Base-by-base conservation (phyloP, 2,797 vertebrate genomes). In the Nyctibius grandis region DNA sequence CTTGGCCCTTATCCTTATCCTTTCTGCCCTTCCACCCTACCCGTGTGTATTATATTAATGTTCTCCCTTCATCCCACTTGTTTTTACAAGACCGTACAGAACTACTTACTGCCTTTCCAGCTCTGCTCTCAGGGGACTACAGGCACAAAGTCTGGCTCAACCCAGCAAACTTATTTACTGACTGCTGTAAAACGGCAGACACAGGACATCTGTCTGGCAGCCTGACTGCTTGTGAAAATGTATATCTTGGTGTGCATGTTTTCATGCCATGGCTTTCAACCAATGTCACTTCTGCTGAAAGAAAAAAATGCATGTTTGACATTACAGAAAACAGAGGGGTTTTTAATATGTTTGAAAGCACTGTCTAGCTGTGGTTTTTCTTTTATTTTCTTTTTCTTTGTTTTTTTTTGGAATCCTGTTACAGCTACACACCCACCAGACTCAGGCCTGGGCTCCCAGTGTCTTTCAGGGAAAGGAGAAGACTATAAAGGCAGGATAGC, bases 401-500 rank as follows among this genome's bases (percentile, higher is more conserved):
- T 26, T 89, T 33, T 23, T 15, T 26, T 87, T 31, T 84, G n/a
- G 2, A 60, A 76, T 87, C 13, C 33, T 45, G 12, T 78, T 94
- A 64, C 85, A 99, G 99, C 97, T 15, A 97, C 98, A 1, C 96
- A 84, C 9, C 97, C 98, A 17, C 98, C 98, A 65, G 79, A 97
- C 63, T 91, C 98, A 18, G 75, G 96, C 22, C 98, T 97, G 5
- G 98, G 98, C 33, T 53, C 98, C 36, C 98, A 98, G 85, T 99
- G 99, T 75, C 94, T 98, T 76, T 98, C 98, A 6, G 98, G 98
- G 22, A 98, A 97, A 23, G 99, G 99, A 4, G 97, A 95, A 34
- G 84, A 82, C 22, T 99, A 99, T 82, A 94, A 98, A 60, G 99
- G 99, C 34, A 98, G 95, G 0, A 61, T 98, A n/a, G 83, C 98